Conservation (phyloP, 2,797 vertebrate genomes). For the Capromys pilorides region DNA sequence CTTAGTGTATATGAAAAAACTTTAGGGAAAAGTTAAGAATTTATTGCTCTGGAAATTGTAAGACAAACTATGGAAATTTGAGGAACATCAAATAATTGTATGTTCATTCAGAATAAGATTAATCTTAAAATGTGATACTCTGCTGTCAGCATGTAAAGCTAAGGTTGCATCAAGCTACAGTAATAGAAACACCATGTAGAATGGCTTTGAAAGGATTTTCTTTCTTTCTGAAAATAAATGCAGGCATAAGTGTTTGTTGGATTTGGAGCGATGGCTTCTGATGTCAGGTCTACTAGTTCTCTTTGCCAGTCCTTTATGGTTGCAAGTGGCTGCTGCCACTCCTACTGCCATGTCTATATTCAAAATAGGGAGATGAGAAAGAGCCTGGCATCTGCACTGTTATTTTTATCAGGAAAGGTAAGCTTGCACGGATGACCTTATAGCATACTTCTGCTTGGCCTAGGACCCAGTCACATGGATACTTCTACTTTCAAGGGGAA, state of each 20-base stretch:
- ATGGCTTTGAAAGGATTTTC: not conserved
- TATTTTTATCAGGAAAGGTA: not conserved
- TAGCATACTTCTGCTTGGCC: not conserved
- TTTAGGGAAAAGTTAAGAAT: not conserved
- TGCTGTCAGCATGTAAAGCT: not conserved
- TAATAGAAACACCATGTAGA: not conserved
- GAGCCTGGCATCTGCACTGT: not conserved
- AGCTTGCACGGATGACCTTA: not conserved
- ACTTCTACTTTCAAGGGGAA: not conserved
- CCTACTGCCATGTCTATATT: not conserved
- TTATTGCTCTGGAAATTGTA: not conserved
- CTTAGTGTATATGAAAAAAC: not conserved
- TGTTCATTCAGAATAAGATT: constrained; percentile 11
- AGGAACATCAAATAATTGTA: not conserved
- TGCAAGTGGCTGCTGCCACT: not conserved
- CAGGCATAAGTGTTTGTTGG: not conserved
- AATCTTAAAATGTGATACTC: not conserved
- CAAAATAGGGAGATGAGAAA: not conserved
- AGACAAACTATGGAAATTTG: not conserved
- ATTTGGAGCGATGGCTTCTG: not conserved
- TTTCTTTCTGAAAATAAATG: not conserved
- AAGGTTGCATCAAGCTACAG: not conserved
- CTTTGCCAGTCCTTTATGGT: not conserved
- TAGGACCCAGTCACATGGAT: not conserved
- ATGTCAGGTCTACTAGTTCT: not conserved